A percentile compares a stretch with the other conserved stretches of the same genome.
phyloP scores from a whole-genome alignment of 2,113 vertebrate species.

The Drymodes brunneopygia region DNA sequence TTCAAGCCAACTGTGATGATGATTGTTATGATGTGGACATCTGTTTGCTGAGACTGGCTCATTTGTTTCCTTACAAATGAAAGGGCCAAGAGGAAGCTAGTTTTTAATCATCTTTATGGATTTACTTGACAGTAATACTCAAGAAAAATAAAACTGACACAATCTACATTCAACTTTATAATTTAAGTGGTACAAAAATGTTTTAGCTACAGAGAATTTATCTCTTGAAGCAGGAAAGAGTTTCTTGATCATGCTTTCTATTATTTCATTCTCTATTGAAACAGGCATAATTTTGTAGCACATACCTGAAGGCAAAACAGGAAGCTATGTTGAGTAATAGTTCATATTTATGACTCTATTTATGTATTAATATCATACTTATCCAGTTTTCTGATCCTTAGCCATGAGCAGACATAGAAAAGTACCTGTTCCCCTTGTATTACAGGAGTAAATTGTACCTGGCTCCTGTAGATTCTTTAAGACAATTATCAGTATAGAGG shows the following conservation, averaged over 20 bases:
- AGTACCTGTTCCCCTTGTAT: neutral
- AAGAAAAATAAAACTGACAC: neutral
- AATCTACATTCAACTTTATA: neutral
- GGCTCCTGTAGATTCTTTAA: neutral
- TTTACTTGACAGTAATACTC: neutral
- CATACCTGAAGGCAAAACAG: neutral
- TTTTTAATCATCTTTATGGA: neutral
- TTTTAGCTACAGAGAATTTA: neutral
- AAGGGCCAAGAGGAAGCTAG: neutral
- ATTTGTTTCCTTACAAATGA: slow-evolving; percentile 21
- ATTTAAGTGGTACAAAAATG: neutral
- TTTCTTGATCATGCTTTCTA: neutral
- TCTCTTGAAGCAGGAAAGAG: neutral
- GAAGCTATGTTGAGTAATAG: neutral
- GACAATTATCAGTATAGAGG: neutral
- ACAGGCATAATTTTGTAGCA: neutral
- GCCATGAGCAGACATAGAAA: neutral
- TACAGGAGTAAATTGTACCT: neutral
- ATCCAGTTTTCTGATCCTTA: neutral
- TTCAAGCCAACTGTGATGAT: neutral
- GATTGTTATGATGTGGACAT: neutral
- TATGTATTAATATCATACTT: neutral
- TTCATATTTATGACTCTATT: neutral
- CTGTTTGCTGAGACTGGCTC: slow-evolving; percentile 27
- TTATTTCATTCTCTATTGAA: neutral